Evolutionary conservation across 2,888 invertebrate genomes (phyloP), one percentile per base, ranked within the genome.

Genomic region (Hybos culiciformis): DNA sequence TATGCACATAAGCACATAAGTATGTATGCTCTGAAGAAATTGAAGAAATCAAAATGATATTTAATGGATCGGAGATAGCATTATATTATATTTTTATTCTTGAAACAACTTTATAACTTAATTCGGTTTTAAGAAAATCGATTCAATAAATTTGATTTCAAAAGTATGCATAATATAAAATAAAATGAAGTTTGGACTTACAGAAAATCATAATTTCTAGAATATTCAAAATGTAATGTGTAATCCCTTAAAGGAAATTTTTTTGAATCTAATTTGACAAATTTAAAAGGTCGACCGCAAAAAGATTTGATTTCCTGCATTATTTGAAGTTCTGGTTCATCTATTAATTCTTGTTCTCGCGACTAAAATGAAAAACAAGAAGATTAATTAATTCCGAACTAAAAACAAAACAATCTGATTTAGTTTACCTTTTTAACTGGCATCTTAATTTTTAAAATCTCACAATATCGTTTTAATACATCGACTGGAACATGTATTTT

Each of bases 401-500:
- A 2, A 23, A 23, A 7, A 23, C 23, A 7, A 15, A 29, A 9
- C 7, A 33, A 17, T 6, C 7, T 39, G n/a, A 32, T 32, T 20
- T 11, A 20, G 20, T 62, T 58, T 59, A 79, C 79, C 69, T 74
- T 70, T 66, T 77, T 82, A 62, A 85, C 78, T 34, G 84, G 84
- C 73, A 85, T 72, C 57, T 81, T 73, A 26, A 85, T 69, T 62
- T 83, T 83, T 53, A 85, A 70, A 48, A 83, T 75, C 63, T 85
- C 85, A 26, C 80, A 77, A 60, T 83, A 84, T 50, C 80, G 70
- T 46, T 75, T 71, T 17, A 83, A 62, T 2, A 85, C 78, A 52
- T 81, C 78, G 56, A 68, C 67, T 0, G 84, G 80, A 1, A 80
- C 82, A 59, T 82, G 80, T 23, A 86, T 71, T 68, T 84, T 84